Conservation (phyloP, 2,113 vertebrate genomes). For the Festucalex cinctus region DNA sequence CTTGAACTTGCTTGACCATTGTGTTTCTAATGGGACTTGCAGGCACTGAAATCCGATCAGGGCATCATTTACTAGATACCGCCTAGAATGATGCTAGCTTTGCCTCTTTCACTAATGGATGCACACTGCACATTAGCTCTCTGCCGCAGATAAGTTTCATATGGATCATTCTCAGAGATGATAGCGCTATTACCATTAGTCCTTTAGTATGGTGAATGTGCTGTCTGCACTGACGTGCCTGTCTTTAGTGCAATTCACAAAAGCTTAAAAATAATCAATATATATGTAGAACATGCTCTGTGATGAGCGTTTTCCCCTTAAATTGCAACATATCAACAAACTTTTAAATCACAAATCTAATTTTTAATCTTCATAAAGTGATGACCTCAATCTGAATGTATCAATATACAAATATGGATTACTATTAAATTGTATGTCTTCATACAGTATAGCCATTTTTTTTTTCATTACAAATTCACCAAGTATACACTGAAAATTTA, state of each 20-base stretch:
- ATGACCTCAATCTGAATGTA: not conserved
- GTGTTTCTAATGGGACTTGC: constrained; percentile 61
- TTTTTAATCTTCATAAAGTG: not conserved
- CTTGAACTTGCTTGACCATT: constrained; percentile 59
- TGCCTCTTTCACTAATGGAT: constrained; percentile 60
- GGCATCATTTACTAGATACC: constrained; percentile 58
- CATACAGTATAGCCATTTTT: not conserved
- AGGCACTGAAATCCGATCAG: constrained; percentile 67
- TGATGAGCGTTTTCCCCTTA: not conserved
- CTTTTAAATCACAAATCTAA: not conserved
- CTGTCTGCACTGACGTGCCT: not conserved
- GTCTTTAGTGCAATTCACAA: not conserved
- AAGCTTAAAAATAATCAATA: not conserved
- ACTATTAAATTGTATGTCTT: not conserved
- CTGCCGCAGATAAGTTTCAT: constrained; percentile 56
- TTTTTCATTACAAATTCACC: not conserved
- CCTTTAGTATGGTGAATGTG: constrained; percentile 17
- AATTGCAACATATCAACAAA: not conserved
- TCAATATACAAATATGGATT: not conserved
- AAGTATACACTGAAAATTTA: not conserved
- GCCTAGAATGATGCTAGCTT: constrained; percentile 42
- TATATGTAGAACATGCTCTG: not conserved
- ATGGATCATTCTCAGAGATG: constrained; percentile 47
- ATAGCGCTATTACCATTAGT: constrained; percentile 40
- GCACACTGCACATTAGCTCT: constrained; percentile 59